Base-by-base conservation (phyloP, 1,140 invertebrate genomes). In the Pseudomyrmex flavicornis region DNA sequence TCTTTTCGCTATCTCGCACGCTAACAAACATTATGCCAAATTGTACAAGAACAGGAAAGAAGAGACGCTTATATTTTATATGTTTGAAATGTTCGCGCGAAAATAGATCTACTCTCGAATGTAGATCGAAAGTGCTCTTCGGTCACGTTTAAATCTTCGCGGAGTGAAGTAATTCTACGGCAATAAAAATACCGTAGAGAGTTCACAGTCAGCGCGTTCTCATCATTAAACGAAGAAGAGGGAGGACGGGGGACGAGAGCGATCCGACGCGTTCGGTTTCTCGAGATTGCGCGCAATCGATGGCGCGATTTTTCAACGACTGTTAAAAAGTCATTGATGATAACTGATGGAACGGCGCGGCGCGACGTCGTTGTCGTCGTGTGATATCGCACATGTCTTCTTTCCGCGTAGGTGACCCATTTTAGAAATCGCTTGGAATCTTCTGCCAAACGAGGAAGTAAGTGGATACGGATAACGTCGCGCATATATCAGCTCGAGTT, bases 391-490 rank as follows among this genome's bases (percentile, higher is more conserved):
- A 72, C 72, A 70, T 20, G 63, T 85, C 87, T 76, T 48, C 44
- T 54, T 12, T 66, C 3, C 72, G 70, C 72, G 22, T 66, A 73
- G 72, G 58, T 85, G 79, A 88, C 83, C 89, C 80, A 83, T 87
- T 85, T 89, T 66, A 88, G 5, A 35, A 70, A 84, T 88, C 73
- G 77, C 50, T 68, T 74, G 46, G 73, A 89, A 65, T 87, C 80
- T 77, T 86, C 46, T 89, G 89, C 90, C 88, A 91, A 91, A 91
- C 85, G 84, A 88, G 85, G 85, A 90, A 88, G 87, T 88, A 91
- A 91, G 90, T 91, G 86, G 87, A 89, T 86, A 87, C 66, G 86
- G 82, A 89, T 88, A 92, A 90, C 83, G 87, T 91, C 76, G 82
- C 76, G 83, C 87, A 86, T 91, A 91, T 85, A 92, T 91, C 87